Base-by-base conservation (phyloP, 2,797 vertebrate species). In the Ptychobarbus kaznakovi region DNA sequence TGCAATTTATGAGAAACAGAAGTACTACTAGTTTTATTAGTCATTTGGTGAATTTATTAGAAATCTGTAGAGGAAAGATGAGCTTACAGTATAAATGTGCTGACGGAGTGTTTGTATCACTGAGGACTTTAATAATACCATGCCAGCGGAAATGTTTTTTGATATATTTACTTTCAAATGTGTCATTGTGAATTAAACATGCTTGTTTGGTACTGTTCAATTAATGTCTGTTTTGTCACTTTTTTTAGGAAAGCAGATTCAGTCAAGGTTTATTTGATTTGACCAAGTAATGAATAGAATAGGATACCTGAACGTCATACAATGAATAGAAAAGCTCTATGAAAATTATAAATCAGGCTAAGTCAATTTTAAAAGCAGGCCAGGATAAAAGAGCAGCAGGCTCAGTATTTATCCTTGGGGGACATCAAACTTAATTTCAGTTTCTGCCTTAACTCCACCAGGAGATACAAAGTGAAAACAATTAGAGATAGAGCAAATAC, bases 121-220 rank as follows among this genome's bases (percentile, higher is more conserved):
- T 93, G 90, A 89, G 77, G 75, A 87, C 92, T 94, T 94, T 92
- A 91, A 92, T 90, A 92, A 93, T 93, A 90, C 92, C 89, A 91
- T 89, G 86, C 93, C 92, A 90, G 88, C 88, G 91, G 90, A 91
- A 91, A 91, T 94, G 90, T 80, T 93, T 94, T 95, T 93, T 85
- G 25, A 86, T 88, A 89, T 88, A 88, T 88, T 94, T 93, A 84
- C 84, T 93, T 93, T 94, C 81, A 90, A 22, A 91, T 91, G 90
- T 93, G 92, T 94, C 87, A 90, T 93, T 93, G 93, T 95, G 93
- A 93, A 95, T 94, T 93, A 93, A 93, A 92, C 58, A 89, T 90
- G 90, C 88, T 92, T 93, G 94, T 93, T 94, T 92, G 90, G 87
- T 92, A 92, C 89, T 89, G 85, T 89, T 82, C n/a, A 90, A 88